Evolutionary conservation across 2,797 vertebrate genomes (phyloP).

Genomic region (Phylloscopus collybita): DNA sequence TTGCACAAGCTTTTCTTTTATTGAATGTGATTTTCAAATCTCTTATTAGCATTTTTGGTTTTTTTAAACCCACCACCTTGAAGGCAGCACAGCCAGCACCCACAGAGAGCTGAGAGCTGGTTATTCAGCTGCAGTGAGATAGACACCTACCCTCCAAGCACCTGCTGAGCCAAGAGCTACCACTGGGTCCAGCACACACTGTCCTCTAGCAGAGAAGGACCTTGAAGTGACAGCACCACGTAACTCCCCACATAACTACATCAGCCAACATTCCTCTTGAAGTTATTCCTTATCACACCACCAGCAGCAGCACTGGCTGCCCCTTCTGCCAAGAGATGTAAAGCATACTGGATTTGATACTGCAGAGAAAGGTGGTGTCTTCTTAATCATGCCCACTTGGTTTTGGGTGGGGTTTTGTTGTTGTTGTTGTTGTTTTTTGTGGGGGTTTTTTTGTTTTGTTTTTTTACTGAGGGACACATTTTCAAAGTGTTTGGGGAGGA

Average conservation of each 20-base stretch:
- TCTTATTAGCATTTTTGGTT: background rate
- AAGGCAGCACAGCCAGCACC: background rate
- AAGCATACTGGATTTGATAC: background rate
- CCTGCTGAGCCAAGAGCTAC: background rate
- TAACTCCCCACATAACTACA: background rate
- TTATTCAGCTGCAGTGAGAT: background rate
- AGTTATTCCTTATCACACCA: background rate
- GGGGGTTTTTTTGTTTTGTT: too few species aligned
- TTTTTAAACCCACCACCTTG: background rate
- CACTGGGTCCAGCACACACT: fast-evolving
- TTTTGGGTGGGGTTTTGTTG: background rate
- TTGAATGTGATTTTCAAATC: background rate
- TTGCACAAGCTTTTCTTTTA: background rate
- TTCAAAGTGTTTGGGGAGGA: background rate
- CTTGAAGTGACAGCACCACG: background rate
- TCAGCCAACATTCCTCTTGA: background rate
- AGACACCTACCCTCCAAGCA: background rate
- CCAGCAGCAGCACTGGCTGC: background rate
- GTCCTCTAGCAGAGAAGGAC: background rate
- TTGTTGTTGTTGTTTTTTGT: background rate
- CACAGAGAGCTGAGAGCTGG: background rate
- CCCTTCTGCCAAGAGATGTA: background rate
- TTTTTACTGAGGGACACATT: background rate
- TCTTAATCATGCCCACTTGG: fast-evolving
- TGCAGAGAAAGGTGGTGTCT: background rate